These are phyloP conservation scores for Gonatopus flavifemur DNA, from an alignment of 1,140 invertebrate genomes.

Conservation along the genomic window DNA sequence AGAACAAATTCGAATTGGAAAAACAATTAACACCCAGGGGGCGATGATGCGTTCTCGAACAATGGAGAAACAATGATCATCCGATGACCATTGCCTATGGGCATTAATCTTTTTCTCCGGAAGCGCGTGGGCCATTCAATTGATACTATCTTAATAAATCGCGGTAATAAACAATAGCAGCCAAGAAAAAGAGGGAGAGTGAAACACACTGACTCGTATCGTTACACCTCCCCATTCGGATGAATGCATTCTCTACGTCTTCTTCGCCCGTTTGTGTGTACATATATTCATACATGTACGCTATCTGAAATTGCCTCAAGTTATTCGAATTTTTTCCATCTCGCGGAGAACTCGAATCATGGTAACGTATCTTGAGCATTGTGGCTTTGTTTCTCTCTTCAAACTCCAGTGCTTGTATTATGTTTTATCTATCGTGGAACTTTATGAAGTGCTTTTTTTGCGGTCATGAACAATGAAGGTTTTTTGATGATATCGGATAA, in stretches of 20 bases:
- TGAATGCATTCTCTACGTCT: conserved; percentile 9
- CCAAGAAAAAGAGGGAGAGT: conserved; percentile 15
- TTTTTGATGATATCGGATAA: no score
- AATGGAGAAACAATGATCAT: conserved; percentile 4
- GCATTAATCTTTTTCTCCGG: conserved; percentile 23
- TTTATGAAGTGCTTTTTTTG: no score
- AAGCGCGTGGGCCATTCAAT: conserved; percentile 24
- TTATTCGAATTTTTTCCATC: no score
- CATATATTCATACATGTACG: no score
- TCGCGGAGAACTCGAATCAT: no score
- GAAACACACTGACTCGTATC: conserved; percentile 6
- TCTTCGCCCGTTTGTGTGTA: no score
- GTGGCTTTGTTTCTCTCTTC: no score
- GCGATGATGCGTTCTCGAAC: background rate
- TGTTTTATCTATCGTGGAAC: no score
- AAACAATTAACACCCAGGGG: conserved; percentile 26
- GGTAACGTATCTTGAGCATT: no score
- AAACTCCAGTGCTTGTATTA: no score
- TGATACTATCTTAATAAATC: conserved; percentile 27
- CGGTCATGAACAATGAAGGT: no score
- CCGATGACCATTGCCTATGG: conserved; percentile 16
- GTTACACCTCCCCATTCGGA: conserved; percentile 9
- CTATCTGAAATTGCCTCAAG: no score
- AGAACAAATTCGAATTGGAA: conserved; percentile 25
- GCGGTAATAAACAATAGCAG: conserved; percentile 27